phyloP scores from a whole-genome alignment of 1,140 invertebrate species.

The Leucophenga varia region DNA sequence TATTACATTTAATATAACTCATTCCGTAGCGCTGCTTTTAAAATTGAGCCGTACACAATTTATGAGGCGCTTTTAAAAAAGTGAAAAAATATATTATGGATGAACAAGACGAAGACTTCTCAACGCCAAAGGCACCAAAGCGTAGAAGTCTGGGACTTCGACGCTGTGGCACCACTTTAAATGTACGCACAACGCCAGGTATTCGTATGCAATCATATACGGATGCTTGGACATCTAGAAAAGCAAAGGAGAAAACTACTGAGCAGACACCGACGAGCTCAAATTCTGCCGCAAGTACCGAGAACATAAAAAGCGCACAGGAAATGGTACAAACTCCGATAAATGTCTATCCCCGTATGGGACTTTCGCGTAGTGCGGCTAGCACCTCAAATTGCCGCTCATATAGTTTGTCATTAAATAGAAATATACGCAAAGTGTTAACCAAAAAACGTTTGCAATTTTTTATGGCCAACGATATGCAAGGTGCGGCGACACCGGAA shows the following conservation, averaged over 20 bases:
- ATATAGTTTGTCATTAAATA: slow-evolving; percentile 25
- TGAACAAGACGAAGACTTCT: neutral
- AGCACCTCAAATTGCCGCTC: slow-evolving; percentile 24
- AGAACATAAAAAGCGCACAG: no score
- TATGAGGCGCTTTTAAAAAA: no score
- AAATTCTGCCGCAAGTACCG: no score
- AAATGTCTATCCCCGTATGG: no score
- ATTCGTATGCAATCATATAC: neutral
- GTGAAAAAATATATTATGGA: no score
- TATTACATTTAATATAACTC: no score
- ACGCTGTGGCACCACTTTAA: slow-evolving; percentile 3
- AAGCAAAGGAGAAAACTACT: neutral
- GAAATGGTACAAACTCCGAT: no score
- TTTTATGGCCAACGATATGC: slow-evolving; percentile 7
- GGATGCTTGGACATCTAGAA: neutral
- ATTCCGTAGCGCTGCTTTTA: neutral
- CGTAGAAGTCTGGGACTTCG: slow-evolving; percentile 10
- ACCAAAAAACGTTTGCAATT: slow-evolving; percentile 36
- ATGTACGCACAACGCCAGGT: slow-evolving; percentile 4
- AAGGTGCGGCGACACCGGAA: no score
- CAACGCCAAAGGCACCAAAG: slow-evolving; percentile 13
- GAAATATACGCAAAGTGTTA: slow-evolving; percentile 19
- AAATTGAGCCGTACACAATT: no score
- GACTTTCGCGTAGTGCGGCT: neutral
- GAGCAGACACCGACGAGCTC: slow-evolving; percentile 23